Evolutionary conservation across 2,888 invertebrate genomes (phyloP).

Genomic region (Hydrotaea diabolus): DNA sequence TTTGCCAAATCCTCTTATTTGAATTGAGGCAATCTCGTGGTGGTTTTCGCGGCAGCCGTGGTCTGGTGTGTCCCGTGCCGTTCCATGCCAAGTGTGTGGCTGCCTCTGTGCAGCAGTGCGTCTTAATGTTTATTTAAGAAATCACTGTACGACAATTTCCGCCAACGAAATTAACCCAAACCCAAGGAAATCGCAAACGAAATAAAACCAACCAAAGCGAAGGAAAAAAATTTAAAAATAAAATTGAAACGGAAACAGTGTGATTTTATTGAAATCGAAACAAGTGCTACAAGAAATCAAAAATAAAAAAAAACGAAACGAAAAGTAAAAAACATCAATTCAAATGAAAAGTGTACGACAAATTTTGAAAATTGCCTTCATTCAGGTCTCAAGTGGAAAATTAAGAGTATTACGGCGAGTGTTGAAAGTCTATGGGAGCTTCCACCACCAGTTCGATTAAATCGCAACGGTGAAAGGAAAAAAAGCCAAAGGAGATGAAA

Average conservation of each 20-base stretch:
- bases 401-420: not conserved
- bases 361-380: constrained; percentile 15
- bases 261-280: not conserved
- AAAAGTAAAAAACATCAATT: not conserved
- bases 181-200: not conserved
- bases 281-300: not conserved
- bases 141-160: not conserved
- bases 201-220: not conserved
- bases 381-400: constrained; percentile 27
- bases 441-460: not conserved
- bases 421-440: not conserved
- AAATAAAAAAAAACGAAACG: not conserved
- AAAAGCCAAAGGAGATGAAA: not conserved
- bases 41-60: not conserved
- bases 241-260: not conserved
- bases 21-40: not conserved
- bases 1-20: not conserved
- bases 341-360: not conserved
- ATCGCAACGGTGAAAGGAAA: not conserved
- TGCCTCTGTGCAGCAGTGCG: too few relatives aligned
- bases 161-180: not conserved
- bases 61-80: not conserved
- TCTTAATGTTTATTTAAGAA: constrained; percentile 1
- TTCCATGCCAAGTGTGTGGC: too few relatives aligned
- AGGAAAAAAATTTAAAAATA: not conserved